Conservation (phyloP, 2,797 vertebrate species). For the Tenualosa ilisha region DNA sequence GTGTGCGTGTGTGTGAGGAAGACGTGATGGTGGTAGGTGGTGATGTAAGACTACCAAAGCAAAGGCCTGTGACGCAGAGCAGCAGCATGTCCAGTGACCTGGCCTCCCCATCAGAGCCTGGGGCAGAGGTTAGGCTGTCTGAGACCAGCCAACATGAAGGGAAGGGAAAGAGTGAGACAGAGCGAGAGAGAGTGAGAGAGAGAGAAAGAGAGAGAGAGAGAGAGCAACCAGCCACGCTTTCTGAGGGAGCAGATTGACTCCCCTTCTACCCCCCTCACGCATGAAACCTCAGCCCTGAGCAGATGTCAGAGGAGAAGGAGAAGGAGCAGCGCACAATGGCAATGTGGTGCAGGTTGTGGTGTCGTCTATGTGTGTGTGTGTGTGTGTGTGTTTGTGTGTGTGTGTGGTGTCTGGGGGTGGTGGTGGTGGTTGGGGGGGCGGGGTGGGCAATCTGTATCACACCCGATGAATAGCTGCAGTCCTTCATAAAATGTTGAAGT, state of each 20-base stretch:
- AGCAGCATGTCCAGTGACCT: background rate
- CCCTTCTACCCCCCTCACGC: constrained; percentile 57
- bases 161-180: too few relatives aligned
- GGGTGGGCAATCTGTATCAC: background rate
- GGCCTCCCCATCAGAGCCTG: constrained; percentile 45
- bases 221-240: constrained; percentile 13
- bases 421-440: background rate
- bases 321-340: constrained; percentile 21
- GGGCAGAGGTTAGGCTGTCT: constrained; percentile 29
- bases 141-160: too few relatives aligned
- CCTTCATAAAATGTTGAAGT: background rate
- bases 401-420: background rate
- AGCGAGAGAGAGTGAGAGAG: background rate
- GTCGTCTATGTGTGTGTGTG: background rate
- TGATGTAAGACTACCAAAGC: background rate
- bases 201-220: background rate
- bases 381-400: background rate
- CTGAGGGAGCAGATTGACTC: constrained; percentile 63
- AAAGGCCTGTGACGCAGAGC: background rate
- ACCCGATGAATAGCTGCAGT: background rate
- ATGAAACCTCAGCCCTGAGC: constrained; percentile 65
- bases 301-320: constrained; percentile 61
- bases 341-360: background rate
- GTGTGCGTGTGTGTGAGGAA: constrained; percentile 32
- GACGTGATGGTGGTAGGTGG: constrained; percentile 45